Base-by-base conservation (phyloP, 1,140 invertebrate genomes). In the Tribolium madens region DNA sequence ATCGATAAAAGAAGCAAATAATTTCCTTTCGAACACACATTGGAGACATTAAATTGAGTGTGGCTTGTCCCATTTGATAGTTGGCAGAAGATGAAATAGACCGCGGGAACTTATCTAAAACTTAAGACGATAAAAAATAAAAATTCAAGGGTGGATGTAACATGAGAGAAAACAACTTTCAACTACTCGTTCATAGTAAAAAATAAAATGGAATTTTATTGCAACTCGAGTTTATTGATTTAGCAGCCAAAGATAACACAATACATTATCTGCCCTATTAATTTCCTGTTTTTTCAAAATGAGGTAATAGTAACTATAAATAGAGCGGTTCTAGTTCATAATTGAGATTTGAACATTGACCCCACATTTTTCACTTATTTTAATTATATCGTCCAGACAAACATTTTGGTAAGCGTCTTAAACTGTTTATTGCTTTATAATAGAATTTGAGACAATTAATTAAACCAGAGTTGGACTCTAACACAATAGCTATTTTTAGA, bases 351-450 rank as follows among this genome's bases (percentile, higher is more conserved):
- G 57, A 64, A 64, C 57, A 14, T 64, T 64, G 57, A 64, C 57
- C 57, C 57, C 57, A 26, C 57, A 64, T 64, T 64, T 64, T 64
- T 64, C 57, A 64, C 57, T 64, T 64, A 64, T 64, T 64, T 64
- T 64, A 64, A 64, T 64, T 64, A 64, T 26, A 64, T 21, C 18
- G 53, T 64, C 57, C 57, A 64, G 57, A 64, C 57, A 33, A 64
- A 64, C 57, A 18, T 33, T 64, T 64, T 33, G 7, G 26, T 33
- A 31, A 26, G 15, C 4, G 36, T 10, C 18, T 18, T 57, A 57
- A 57, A 14, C 52, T 57, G n/a, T 64, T 42, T 64, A 64, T 64
- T 64, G 57, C 57, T 64, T 33, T 33, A 33, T 64, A 33, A 64
- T 64, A 64, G 57, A 64, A 64, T 64, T 64, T 33, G 57, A 33